Evolutionary conservation across 2,888 invertebrate genomes (phyloP).

Genomic region (Euplexia lucipara): DNA sequence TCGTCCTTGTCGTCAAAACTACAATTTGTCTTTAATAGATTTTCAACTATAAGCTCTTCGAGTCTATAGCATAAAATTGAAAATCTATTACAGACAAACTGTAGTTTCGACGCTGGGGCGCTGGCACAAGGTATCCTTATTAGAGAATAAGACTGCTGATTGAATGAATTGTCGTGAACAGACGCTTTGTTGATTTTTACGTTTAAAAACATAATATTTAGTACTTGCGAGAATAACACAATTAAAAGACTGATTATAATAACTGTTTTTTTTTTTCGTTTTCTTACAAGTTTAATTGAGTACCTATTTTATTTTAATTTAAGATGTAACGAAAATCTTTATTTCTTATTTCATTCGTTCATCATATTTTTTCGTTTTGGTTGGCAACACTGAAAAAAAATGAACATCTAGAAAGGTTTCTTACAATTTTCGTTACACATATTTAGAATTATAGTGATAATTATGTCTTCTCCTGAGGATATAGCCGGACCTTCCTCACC

Average conservation of each 20-base stretch:
- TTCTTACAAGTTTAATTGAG: constrained; percentile 27
- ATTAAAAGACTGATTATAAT: constrained; percentile 42
- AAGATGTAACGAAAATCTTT: constrained; percentile 24
- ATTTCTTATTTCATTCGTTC: constrained; percentile 25
- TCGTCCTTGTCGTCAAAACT: too few species aligned
- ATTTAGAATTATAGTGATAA: constrained; percentile 33
- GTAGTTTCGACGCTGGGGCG: too few species aligned
- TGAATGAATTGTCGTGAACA: too few species aligned
- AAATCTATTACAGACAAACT: too few species aligned
- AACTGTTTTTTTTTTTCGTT: constrained; percentile 38
- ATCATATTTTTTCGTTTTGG: constrained; percentile 25
- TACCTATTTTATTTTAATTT: too few species aligned
- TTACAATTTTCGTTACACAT: too few species aligned
- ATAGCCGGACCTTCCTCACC: constrained; percentile 29
- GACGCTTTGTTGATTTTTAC: constrained; percentile 31
- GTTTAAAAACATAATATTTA: too few species aligned
- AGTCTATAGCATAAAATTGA: too few species aligned
- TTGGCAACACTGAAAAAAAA: constrained; percentile 30
- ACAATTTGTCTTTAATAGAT: too few species aligned
- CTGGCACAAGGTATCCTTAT: too few species aligned
- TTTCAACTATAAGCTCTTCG: too few species aligned
- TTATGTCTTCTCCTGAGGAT: constrained; percentile 33
- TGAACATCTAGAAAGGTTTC: constrained; percentile 24
- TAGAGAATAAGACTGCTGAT: too few species aligned
- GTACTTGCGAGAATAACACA: constrained; percentile 34